Base-by-base conservation (phyloP, 2,113 vertebrate species). In the Neogobius melanostomus region DNA sequence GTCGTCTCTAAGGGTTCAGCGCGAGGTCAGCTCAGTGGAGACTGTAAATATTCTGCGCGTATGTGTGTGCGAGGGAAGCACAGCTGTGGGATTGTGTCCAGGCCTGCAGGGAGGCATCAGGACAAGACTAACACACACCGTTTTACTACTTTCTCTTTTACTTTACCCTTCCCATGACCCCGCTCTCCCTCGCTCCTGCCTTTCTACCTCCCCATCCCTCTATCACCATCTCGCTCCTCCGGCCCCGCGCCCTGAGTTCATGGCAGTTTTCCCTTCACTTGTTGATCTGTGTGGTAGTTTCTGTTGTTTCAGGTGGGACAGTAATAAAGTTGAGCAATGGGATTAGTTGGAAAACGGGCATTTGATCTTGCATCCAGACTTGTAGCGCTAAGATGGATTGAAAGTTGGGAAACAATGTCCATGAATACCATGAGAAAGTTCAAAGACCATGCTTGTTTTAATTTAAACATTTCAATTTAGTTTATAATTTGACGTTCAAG, bases 71-170 rank as follows among this genome's bases (percentile, higher is more conserved):
- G 82, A 53, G 82, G 86, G 88, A 83, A 82, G 76, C 88, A 90
- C 90, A 91, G 90, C 89, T 91, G 90, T 91, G 88, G 90, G 88
- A 90, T 90, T 90, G 89, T 90, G 88, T 89, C 85, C 90, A 90
- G 90, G 88, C 87, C 90, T 90, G 90, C 84, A 87, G 89, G 90
- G 88, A 91, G 87, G 87, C 89, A 90, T 90, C 85, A 89, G 82
- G 85, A 90, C 90, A 91, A 89, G 87, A 89, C 87, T 90, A 90
- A 88, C 90, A 88, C 85, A 90, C 89, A 89, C 90, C 79, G 82
- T 90, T 91, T 90, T 90, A 91, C 89, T 90, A 90, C 89, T 88
- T 87, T 88, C 86, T 85, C 88, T 83, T 89, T 87, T 82, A 85
- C 84, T 91, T 87, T 89, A 84, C 75, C 87, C 87, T 87, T 88